Base-by-base conservation (phyloP, 1,140 invertebrate species). In the Drosophila lacteicornis region DNA sequence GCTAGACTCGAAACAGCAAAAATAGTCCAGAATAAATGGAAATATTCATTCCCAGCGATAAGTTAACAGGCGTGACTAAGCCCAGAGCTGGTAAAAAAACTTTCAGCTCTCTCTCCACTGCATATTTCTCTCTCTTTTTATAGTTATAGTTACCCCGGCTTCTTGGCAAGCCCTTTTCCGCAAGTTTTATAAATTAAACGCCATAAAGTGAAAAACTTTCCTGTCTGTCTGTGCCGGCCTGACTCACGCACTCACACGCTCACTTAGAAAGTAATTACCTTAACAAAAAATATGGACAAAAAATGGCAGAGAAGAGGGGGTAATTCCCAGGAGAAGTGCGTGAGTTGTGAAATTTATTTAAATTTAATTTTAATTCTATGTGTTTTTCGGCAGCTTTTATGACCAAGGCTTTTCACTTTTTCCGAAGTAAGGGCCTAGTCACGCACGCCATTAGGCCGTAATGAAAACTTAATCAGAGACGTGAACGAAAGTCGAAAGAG, bases 251-350 rank as follows among this genome's bases (percentile, higher is more conserved):
- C 69, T 88, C 67, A 47, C 68, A 74, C 55, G 70, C 78, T 81
- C 78, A 69, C 79, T 90, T 84, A 68, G 85, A 84, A 88, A 90
- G 84, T 90, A 88, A 88, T 88, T 88, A 84, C 85, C 76, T 74
- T 71, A 84, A 87, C 30, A 33, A 80, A 79, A 82, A 71, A 86
- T 71, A 79, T 63, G 68, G 55, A 57, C 51, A 47, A 75, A 59
- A 61, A 65, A 46, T 66, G 11, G 36, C 6, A 3, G 19, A 11
- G 3, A 25, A 30, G 50, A 3, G 15, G 50, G 49, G 60, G 0
- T 11, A 55, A 58, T 57, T 68, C 57, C 78, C 79, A 62, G 45
- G 43, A 75, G 50, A 45, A 69, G 77, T 87, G 84, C 84, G 85
- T 87, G 84, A 60, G 42, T 75, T 79, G 80, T 79, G 74, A 79